A percentile compares a stretch with the other conserved stretches of the same genome.
phyloP scores from a whole-genome alignment of 2,797 vertebrate genomes.

The Avahi laniger region DNA sequence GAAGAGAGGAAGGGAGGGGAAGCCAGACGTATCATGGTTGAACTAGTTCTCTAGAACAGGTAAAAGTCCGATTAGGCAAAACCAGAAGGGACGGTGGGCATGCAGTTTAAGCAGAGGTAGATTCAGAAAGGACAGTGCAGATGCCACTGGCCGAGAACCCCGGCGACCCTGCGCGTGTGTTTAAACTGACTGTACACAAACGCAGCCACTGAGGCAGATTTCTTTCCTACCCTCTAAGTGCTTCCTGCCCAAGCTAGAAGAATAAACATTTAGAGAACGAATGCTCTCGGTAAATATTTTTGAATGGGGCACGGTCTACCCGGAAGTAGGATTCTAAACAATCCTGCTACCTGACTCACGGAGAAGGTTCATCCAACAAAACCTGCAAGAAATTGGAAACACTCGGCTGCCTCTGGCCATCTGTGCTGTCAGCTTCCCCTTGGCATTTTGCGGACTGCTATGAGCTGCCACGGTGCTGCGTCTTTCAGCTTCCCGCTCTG shows the following conservation, averaged over 20 bases:
- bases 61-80: background rate
- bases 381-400: background rate
- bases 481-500: background rate
- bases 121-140: background rate
- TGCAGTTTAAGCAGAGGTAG: background rate
- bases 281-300: background rate
- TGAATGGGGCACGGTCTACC: background rate
- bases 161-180: background rate
- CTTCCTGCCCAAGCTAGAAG: constrained; percentile 3
- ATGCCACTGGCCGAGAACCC: background rate
- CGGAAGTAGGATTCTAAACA: constrained; percentile 16
- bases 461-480: background rate
- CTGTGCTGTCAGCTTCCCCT: background rate
- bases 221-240: background rate
- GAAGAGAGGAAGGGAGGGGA: background rate
- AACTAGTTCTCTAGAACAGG: background rate
- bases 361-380: background rate
- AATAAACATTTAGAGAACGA: constrained; percentile 50
- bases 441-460: background rate
- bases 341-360: background rate
- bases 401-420: background rate
- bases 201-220: background rate
- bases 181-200: background rate
- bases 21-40: background rate
- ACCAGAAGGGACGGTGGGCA: background rate